Evolutionary conservation across 2,888 invertebrate species (phyloP), one percentile per base, ranked within the genome.

Genomic region (Cactoblastis cactorum): DNA sequence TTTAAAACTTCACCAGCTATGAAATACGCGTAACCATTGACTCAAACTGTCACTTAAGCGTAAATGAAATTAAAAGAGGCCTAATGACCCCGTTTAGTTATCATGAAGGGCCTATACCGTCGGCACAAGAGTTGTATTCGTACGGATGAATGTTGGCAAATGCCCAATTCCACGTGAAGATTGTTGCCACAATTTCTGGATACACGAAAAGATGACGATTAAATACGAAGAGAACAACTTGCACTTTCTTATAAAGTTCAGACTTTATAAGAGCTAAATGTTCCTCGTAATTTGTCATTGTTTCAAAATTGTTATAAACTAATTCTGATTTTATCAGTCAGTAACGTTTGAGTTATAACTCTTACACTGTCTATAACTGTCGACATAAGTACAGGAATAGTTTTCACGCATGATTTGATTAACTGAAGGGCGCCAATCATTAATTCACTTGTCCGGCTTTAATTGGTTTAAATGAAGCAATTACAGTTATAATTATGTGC

Each of bases 81-180:
- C 45, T 51, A 58, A 60, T 63, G 57, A 58, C 58, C 51, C 58
- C 45, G 54, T 54, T 54, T 19, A 34, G 24, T 37, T 48, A 37
- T 48, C 47, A 48, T 22, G 51, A 59, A 56, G 62, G 67, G 64
- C 60, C 50, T 57, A 53, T 58, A 53, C 55, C 53, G 52, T 55
- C 45, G 34, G 47, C 52, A 56, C 24, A 43, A 59, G 58, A 50
- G 59, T 55, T 57, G 58, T 52, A 59, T 59, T 47, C 55, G 51
- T 50, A 52, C 58, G 54, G 61, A 43, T 54, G 28, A 46, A 48
- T 61, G 60, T 57, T 71, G 70, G 76, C 71, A 66, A 56, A 55
- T 58, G 55, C 61, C 68, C 74, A 74, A 78, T 65, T 70, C 72
- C 64, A 73, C 69, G 73, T 63, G 63, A 66, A 63, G 62, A 62